Conservation (phyloP, 2,797 vertebrate species). For the Coendou prehensilis region DNA sequence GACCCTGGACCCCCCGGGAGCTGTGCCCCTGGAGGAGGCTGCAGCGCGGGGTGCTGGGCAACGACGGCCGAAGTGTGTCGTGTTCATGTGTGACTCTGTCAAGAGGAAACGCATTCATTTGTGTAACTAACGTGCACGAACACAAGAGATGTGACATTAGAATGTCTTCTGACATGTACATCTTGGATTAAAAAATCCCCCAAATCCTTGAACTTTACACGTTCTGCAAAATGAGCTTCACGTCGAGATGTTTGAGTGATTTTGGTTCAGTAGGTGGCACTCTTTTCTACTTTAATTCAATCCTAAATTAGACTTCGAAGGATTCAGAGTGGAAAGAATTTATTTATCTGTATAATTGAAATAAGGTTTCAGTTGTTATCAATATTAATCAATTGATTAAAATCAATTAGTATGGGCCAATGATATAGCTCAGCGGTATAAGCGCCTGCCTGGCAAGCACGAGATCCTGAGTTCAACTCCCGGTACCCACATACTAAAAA, state of each 20-base stretch:
- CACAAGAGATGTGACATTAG: not conserved
- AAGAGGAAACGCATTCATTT: too few species aligned
- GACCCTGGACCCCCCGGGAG: not conserved
- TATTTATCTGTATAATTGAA: slow-evolving; percentile 23
- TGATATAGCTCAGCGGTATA: too few species aligned
- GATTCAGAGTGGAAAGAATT: not conserved
- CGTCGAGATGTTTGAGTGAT: slow-evolving; percentile 29
- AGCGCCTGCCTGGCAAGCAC: too few species aligned
- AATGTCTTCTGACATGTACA: not conserved
- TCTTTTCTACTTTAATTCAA: slow-evolving; percentile 67
- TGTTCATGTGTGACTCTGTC: not conserved
- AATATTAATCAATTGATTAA: slow-evolving; percentile 38
- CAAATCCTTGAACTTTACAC: not conserved
- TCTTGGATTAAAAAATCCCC: slow-evolving; percentile 20
- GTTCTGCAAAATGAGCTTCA: slow-evolving; percentile 19
- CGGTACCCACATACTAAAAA: too few species aligned
- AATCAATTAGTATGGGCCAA: not conserved
- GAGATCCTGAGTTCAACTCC: too few species aligned
- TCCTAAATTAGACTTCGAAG: not conserved
- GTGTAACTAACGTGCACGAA: not conserved
- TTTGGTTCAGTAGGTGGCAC: slow-evolving; percentile 76
- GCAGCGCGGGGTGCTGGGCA: too few species aligned
- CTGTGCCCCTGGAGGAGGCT: not conserved
- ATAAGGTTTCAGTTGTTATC: not conserved
- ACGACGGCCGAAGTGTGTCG: not conserved